phyloP scores from a whole-genome alignment of 2,113 vertebrate genomes.

The Pogona vitticeps region DNA sequence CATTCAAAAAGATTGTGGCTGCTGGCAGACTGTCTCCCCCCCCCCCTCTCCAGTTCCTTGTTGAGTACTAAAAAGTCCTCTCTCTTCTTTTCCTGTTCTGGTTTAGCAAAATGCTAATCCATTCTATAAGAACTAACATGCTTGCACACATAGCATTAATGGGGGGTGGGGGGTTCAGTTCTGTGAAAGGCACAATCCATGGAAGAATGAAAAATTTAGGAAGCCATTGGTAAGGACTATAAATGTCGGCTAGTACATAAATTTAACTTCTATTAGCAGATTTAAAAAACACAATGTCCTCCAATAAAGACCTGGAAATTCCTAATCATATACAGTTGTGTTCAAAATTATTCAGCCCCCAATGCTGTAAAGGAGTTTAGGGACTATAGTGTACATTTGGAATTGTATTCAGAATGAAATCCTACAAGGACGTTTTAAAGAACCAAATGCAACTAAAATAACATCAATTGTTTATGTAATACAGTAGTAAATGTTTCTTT shows the following conservation, averaged over 20 bases:
- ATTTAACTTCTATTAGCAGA: background rate
- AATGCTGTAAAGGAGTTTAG: no score
- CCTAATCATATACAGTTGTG: no score
- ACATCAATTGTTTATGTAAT: no score
- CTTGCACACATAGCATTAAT: background rate
- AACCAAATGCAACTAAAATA: no score
- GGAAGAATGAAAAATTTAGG: background rate
- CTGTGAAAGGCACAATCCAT: background rate
- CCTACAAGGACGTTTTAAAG: no score
- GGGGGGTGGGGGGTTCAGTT: background rate
- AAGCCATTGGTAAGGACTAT: background rate
- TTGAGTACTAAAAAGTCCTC: background rate
- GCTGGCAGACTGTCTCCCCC: background rate
- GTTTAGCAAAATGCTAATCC: conserved; percentile 8
- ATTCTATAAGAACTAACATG: background rate
- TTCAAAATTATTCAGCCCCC: no score
- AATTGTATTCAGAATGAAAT: no score
- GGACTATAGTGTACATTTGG: no score
- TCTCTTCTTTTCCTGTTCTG: background rate
- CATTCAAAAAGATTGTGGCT: conserved; percentile 9
- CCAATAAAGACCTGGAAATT: background rate
- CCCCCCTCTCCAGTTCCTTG: background rate
- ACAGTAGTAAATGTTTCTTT: no score
- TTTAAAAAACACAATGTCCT: background rate
- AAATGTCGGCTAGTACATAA: background rate